Evolutionary conservation across 2,888 invertebrate species (phyloP).

Genomic region (Limnephilus marmoratus): DNA sequence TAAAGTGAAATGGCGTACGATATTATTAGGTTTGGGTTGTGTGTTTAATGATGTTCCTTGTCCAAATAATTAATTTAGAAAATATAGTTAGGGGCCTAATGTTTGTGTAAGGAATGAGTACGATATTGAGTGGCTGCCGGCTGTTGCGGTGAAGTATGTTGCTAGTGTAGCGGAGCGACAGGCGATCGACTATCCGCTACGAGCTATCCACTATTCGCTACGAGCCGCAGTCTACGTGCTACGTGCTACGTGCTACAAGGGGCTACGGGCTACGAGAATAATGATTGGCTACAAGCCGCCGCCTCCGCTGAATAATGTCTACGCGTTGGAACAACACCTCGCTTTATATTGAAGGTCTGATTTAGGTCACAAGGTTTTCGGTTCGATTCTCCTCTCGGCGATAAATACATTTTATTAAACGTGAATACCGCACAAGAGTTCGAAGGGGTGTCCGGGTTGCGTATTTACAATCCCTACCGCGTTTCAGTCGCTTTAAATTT

Average conservation of each 20-base stretch:
- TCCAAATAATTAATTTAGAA: background rate
- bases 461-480: too few species aligned
- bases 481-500: too few species aligned
- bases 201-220: background rate
- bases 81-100: background rate
- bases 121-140: background rate
- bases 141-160: background rate
- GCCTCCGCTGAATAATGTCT: background rate
- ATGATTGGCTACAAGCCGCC: background rate
- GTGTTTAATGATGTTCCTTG: background rate
- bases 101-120: background rate
- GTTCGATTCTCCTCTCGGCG: background rate
- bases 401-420: background rate
- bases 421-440: too few species aligned
- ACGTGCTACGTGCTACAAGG: background rate
- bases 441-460: too few species aligned
- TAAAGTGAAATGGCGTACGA: background rate
- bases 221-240: background rate
- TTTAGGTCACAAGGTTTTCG: background rate
- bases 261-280: background rate
- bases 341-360: background rate
- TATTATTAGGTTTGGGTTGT: background rate
- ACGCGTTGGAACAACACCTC: background rate
- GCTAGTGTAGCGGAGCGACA: background rate
- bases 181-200: background rate